These are phyloP conservation scores for Beroe forskalii DNA, from an alignment of 37 sponge, comb jelly and placozoan genomes.

Conservation along the genomic window DNA sequence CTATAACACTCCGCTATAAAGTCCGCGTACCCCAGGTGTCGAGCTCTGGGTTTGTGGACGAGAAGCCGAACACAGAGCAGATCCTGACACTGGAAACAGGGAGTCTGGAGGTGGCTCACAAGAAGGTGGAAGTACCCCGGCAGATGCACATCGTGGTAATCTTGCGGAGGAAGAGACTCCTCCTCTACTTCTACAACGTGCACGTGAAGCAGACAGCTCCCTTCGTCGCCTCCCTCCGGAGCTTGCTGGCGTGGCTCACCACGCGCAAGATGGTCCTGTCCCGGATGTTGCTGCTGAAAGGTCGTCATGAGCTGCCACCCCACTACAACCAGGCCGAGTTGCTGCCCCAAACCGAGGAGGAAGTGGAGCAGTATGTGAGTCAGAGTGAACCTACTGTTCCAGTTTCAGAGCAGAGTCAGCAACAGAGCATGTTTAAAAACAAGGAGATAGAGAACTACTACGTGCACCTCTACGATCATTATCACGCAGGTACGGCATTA, in stretches of 20 bases:
- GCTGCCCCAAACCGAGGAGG: constrained; percentile 1
- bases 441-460: constrained; percentile 10
- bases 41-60: background rate
- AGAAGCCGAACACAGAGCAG: constrained; percentile 31
- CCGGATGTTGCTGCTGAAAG: constrained; percentile 24
- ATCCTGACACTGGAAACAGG: constrained; percentile 24
- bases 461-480: constrained; percentile 46
- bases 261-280: constrained; percentile 4
- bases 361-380: background rate
- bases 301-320: constrained; percentile 32
- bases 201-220: background rate
- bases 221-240: background rate
- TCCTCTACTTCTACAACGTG: constrained; percentile 59
- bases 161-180: background rate
- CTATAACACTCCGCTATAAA: no score
- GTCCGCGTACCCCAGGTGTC: no score
- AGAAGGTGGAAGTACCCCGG: constrained; percentile 39
- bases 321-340: constrained; percentile 35
- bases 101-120: background rate
- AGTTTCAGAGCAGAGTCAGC: background rate
- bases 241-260: background rate
- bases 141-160: constrained; percentile 56
- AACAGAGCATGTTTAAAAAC: constrained; percentile 40
- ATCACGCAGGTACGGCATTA: no score
- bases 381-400: background rate